phyloP scores from a whole-genome alignment of 2,113 vertebrate genomes.

The Python bivittatus region DNA sequence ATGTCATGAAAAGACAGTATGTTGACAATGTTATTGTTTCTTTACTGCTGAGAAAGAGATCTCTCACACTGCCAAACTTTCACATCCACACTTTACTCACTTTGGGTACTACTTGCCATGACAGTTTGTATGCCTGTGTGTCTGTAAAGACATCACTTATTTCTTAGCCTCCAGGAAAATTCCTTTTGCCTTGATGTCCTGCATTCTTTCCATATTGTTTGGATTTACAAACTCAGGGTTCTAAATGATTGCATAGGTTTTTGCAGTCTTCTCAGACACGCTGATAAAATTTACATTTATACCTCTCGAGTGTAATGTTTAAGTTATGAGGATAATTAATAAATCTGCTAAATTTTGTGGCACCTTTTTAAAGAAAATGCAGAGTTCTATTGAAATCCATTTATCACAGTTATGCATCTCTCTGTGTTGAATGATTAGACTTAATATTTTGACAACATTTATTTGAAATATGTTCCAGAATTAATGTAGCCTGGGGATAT shows the following conservation, averaged over 20 bases:
- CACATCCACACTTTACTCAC: not conserved
- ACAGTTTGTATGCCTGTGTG: not conserved
- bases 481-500: conserved; percentile 61
- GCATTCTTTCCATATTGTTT: conserved; percentile 66
- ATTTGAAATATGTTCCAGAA: conserved; percentile 67
- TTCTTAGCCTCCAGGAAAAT: not conserved
- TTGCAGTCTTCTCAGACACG: conserved; percentile 70
- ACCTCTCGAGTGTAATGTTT: conserved; percentile 59
- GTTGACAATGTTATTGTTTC: not conserved
- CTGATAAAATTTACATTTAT: conserved; percentile 67
- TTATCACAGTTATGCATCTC: not conserved
- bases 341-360: conserved; percentile 70
- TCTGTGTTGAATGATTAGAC: not conserved
- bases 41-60: not conserved
- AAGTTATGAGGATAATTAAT: conserved; percentile 60
- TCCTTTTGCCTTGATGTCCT: not conserved
- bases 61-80: not conserved
- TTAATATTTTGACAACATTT: conserved; percentile 71
- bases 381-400: not conserved
- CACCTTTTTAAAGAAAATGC: not conserved
- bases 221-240: not conserved
- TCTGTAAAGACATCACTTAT: not conserved
- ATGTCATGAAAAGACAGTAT: not conserved
- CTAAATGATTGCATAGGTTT: conserved; percentile 57
- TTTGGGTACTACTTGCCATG: not conserved